phyloP scores from a whole-genome alignment of 2,113 vertebrate species.

The Cryptotis parvus region DNA sequence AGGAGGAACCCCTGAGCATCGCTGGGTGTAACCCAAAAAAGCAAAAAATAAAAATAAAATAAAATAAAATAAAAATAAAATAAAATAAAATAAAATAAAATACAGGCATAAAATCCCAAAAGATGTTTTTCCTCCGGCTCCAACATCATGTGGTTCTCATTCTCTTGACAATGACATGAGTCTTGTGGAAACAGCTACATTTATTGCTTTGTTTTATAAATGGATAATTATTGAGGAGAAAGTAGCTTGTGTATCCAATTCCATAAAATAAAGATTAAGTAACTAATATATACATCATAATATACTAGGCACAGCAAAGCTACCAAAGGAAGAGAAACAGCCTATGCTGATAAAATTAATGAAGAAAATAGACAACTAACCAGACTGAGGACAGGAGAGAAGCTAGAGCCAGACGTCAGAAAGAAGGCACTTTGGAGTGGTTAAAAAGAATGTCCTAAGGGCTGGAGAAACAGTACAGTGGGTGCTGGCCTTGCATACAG shows the following conservation, averaged over 20 bases:
- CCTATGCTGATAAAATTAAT: slow-evolving; percentile 33
- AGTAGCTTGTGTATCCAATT: slow-evolving; percentile 43
- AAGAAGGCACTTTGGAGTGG: neutral
- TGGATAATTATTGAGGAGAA: slow-evolving; percentile 49
- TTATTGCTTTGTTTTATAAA: slow-evolving; percentile 70
- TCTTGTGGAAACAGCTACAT: slow-evolving; percentile 51
- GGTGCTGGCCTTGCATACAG: too few relatives aligned
- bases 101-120: slow-evolving; percentile 24
- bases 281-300: slow-evolving; percentile 18
- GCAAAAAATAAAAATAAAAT: too few relatives aligned
- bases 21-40: too few relatives aligned
- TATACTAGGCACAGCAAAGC: neutral
- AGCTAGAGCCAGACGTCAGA: neutral
- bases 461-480: too few relatives aligned
- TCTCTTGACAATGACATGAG: slow-evolving; percentile 54
- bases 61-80: too few relatives aligned
- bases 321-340: neutral
- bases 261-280: slow-evolving; percentile 55
- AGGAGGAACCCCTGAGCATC: too few relatives aligned
- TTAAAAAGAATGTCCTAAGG: too few relatives aligned
- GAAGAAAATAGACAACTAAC: slow-evolving; percentile 13
- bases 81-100: too few relatives aligned
- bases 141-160: slow-evolving; percentile 50
- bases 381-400: neutral
- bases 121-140: slow-evolving; percentile 48